These are phyloP conservation scores for Mustela lutreola DNA, from an alignment of 2,113 vertebrate species.

Conservation along the genomic window DNA sequence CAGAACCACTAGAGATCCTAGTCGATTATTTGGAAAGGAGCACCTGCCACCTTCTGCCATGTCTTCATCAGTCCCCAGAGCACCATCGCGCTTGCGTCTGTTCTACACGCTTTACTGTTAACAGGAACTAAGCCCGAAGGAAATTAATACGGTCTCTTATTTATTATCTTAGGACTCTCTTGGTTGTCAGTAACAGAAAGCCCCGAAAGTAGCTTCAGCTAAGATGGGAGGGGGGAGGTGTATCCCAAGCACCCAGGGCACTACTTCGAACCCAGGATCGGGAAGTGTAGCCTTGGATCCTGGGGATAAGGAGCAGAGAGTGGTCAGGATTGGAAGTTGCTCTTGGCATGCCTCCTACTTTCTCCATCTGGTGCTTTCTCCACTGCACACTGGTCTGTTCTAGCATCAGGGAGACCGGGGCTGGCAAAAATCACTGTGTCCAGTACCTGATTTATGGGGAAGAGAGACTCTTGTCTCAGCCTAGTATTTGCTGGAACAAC, in stretches of 20 bases:
- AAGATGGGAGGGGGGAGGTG: neutral
- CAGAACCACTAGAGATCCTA: neutral
- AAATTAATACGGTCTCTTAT: neutral
- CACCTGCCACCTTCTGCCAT: neutral
- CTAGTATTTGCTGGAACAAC: neutral
- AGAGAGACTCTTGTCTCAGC: neutral
- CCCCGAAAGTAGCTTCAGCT: neutral
- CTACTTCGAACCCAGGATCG: neutral
- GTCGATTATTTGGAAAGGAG: neutral
- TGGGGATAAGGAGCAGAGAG: neutral
- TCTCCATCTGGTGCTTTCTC: neutral
- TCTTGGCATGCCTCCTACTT: neutral
- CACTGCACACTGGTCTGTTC: neutral
- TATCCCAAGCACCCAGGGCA: neutral
- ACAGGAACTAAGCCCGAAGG: neutral
- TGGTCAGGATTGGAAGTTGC: no score
- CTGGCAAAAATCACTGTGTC: neutral
- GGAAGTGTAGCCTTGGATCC: rapidly evolving
- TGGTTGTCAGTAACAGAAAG: conserved; percentile 12
- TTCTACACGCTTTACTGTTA: neutral
- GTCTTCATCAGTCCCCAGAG: neutral
- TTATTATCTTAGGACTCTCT: neutral
- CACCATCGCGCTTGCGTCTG: neutral
- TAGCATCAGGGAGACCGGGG: neutral
- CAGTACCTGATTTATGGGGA: neutral